Evolutionary conservation across 2,113 vertebrate genomes (phyloP).

Genomic region (Isurus oxyrinchus): DNA sequence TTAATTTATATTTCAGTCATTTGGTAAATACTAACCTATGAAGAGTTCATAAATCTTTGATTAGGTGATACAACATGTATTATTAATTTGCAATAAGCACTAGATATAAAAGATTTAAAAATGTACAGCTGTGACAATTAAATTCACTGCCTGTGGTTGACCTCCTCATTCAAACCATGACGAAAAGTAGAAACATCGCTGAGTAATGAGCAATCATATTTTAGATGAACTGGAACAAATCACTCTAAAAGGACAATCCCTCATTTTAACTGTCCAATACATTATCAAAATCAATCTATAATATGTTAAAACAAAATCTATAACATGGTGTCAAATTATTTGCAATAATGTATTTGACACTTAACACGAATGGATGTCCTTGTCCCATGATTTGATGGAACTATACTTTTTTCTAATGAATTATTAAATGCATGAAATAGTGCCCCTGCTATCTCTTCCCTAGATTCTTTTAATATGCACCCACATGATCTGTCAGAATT

Average conservation of each 20-base stretch:
- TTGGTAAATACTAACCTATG: neutral
- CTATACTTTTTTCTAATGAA: no score
- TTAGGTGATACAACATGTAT: neutral
- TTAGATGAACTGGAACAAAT: neutral
- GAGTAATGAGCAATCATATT: neutral
- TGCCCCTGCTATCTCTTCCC: no score
- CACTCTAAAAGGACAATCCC: neutral
- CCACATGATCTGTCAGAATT: no score
- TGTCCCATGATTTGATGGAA: neutral
- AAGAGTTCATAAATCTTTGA: neutral
- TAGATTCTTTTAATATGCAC: no score
- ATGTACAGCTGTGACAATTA: neutral
- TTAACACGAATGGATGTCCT: neutral
- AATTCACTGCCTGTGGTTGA: neutral
- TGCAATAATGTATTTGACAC: neutral
- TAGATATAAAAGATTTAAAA: neutral
- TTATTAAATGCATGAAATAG: no score
- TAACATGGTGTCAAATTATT: neutral
- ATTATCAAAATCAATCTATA: neutral
- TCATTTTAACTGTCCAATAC: neutral
- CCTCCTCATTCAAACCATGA: neutral
- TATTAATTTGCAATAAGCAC: conserved; percentile 20
- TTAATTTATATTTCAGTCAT: neutral
- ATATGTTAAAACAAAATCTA: neutral
- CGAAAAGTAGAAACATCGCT: neutral